Conservation (phyloP, 2,888 invertebrate species). For the Globia sparganii region DNA sequence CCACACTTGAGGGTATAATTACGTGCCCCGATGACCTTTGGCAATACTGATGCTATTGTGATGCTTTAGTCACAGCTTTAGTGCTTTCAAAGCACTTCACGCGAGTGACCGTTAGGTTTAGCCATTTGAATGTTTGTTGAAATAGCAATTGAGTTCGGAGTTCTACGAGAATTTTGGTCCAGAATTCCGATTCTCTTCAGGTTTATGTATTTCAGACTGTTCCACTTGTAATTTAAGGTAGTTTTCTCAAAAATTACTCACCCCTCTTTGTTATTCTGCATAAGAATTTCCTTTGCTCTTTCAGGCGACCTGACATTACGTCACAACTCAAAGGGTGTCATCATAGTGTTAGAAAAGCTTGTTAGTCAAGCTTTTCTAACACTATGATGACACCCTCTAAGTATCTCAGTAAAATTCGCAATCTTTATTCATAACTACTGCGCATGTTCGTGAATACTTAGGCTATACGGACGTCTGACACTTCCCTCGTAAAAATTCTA, state of each 20-base stretch:
- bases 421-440: constrained; percentile 70
- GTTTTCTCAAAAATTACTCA: background rate
- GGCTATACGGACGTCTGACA: constrained; percentile 51
- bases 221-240: background rate
- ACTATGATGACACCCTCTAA: constrained; percentile 12
- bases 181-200: background rate
- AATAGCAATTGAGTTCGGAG: constrained; percentile 6
- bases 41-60: constrained; percentile 55
- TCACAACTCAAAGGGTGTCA: constrained; percentile 15
- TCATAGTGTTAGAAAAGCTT: too few relatives aligned
- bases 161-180: background rate
- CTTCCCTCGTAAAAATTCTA: constrained; percentile 66
- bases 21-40: constrained; percentile 67
- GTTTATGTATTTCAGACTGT: background rate
- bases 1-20: constrained; percentile 72
- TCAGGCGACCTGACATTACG: background rate
- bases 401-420: constrained; percentile 42
- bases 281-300: background rate
- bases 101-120: constrained; percentile 38
- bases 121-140: constrained; percentile 29
- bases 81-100: constrained; percentile 38
- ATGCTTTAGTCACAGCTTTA: constrained; percentile 43
- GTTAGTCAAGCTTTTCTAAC: constrained; percentile 9
- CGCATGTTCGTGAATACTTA: constrained; percentile 70
- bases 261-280: background rate